Conservation (phyloP, 2,888 invertebrate genomes). For the Clivina fossor region DNA sequence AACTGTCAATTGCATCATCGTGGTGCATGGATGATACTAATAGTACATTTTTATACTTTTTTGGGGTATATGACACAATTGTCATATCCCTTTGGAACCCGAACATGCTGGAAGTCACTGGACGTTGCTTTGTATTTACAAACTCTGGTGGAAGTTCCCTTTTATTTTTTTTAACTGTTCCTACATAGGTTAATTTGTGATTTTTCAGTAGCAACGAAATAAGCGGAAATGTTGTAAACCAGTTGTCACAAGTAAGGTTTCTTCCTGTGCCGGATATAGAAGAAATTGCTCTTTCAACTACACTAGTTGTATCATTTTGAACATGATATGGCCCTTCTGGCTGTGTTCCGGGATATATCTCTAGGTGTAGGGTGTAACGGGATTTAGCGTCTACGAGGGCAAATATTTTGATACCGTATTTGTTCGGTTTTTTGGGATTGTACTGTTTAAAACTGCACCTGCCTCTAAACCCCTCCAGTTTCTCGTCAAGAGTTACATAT, state of each 20-base stretch:
- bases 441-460: conserved; percentile 44
- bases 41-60: conserved; percentile 35
- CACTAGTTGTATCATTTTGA: conserved; percentile 23
- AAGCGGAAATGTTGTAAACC: conserved; percentile 30
- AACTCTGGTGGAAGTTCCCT: conserved; percentile 37
- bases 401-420: conserved; percentile 45
- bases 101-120: conserved; percentile 34
- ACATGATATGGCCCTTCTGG: conserved; percentile 39
- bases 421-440: conserved; percentile 45
- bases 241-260: conserved; percentile 27
- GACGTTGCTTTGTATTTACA: conserved; percentile 30
- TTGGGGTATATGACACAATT: conserved; percentile 35
- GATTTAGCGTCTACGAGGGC: conserved; percentile 42
- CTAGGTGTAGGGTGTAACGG: conserved; percentile 42
- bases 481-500: conserved; percentile 45
- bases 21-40: conserved; percentile 19
- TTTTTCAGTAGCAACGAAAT: conserved; percentile 28
- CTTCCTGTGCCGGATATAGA: conserved; percentile 26
- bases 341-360: conserved; percentile 43
- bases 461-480: conserved; percentile 42
- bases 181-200: conserved; percentile 36
- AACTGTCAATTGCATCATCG: conserved; percentile 2
- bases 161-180: conserved; percentile 39
- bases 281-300: conserved; percentile 24
- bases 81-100: conserved; percentile 28